Evolutionary conservation across 2,113 vertebrate species (phyloP).

Genomic region (Microcebus tavaratra): DNA sequence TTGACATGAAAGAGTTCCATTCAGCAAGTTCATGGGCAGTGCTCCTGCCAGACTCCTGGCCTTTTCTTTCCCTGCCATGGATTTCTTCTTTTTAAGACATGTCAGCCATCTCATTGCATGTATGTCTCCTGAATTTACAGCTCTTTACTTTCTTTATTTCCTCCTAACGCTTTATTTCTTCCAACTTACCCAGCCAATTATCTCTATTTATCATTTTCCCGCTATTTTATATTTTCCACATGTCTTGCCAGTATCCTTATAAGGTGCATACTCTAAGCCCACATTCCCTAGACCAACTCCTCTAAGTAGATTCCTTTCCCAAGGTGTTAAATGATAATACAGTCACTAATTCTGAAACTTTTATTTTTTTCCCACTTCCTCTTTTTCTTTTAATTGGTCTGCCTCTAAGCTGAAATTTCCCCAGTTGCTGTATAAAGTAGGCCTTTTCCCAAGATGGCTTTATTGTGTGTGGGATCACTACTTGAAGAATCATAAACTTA

Average conservation of each 20-base stretch:
- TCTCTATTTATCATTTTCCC: background rate
- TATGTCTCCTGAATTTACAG: background rate
- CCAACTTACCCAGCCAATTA: background rate
- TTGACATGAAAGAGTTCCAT: background rate
- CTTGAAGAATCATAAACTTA: background rate
- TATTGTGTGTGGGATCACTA: background rate
- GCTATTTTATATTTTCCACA: background rate
- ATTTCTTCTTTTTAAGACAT: background rate
- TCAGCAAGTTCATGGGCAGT: background rate
- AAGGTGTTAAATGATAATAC: conserved; percentile 30
- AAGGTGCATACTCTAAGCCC: background rate
- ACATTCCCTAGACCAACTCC: background rate
- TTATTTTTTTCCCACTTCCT: conserved; percentile 47
- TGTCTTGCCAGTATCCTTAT: background rate
- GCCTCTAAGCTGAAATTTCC: conserved; percentile 31
- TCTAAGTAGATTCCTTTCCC: background rate
- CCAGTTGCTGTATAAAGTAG: conserved; percentile 1
- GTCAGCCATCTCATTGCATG: background rate
- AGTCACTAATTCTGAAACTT: conserved; percentile 65
- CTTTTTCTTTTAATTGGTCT: conserved; percentile 59
- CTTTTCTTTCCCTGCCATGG: accelerated
- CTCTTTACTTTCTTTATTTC: background rate
- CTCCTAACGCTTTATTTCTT: background rate
- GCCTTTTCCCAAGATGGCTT: conserved; percentile 10
- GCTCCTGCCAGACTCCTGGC: background rate